A percentile compares a stretch with the other conserved stretches of the same genome.
Conservation (phyloP, 92 coral and sea anemone genomes). For the Epizoanthus fatuus region DNA sequence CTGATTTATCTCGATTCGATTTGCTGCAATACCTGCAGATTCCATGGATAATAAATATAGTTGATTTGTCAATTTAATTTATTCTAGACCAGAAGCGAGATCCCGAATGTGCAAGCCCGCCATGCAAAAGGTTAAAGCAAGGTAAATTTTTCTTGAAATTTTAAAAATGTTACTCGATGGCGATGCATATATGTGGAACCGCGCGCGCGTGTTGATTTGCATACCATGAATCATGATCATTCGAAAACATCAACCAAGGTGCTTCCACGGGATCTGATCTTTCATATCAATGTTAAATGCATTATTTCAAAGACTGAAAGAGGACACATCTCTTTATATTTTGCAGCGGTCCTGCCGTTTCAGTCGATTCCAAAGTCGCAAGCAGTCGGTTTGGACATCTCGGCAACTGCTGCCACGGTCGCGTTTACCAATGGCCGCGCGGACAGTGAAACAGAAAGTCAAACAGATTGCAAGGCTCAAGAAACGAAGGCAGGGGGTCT, state of each 20-base stretch:
- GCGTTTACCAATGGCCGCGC: conserved; percentile 33
- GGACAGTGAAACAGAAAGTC: background rate
- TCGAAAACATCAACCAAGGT: no score
- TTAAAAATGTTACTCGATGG: background rate
- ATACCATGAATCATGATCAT: background rate
- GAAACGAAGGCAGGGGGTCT: conserved; percentile 71
- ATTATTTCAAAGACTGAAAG: no score
- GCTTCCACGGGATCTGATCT: background rate
- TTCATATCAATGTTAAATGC: background rate
- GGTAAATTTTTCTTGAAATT: conserved; percentile 56
- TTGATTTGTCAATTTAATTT: background rate
- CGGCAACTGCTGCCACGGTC: background rate
- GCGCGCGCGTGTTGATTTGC: conserved; percentile 22
- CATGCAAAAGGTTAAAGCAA: conserved; percentile 96
- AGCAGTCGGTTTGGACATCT: no score
- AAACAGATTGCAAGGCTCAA: background rate
- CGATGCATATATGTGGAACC: background rate
- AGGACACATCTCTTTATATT: background rate
- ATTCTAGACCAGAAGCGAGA: conserved; percentile 28
- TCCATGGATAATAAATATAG: background rate
- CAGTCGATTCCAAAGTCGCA: conserved; percentile 2
- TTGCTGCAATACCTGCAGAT: no score
- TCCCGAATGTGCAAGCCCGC: conserved; percentile 93
- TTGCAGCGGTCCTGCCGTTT: conserved; percentile 63
- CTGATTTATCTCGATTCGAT: no score